Conservation (phyloP, 2,113 vertebrate genomes). For the Jacana jacana region DNA sequence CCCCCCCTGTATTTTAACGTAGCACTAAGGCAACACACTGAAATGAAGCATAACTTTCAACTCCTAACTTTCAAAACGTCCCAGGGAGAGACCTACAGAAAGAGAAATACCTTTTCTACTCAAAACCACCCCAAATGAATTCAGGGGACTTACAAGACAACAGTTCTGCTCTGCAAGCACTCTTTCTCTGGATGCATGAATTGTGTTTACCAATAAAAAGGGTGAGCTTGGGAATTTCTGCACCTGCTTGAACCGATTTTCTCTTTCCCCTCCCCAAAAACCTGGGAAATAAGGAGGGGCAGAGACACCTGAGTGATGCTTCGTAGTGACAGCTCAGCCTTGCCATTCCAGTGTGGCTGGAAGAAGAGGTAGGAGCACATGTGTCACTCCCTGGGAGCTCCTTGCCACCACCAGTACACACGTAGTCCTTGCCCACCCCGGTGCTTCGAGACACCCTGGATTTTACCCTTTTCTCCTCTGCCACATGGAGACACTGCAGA, state of each 20-base stretch:
- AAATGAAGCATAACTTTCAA: background rate
- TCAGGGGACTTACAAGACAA: background rate
- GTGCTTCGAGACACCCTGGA: background rate
- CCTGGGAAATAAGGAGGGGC: background rate
- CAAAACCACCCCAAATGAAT: background rate
- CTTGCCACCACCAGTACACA: background rate
- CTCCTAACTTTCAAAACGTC: background rate
- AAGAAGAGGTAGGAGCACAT: background rate
- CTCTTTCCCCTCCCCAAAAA: background rate
- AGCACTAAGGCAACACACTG: background rate
- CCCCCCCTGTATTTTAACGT: background rate
- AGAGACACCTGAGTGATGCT: background rate
- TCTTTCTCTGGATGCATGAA: background rate
- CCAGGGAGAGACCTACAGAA: background rate
- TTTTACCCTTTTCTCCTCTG: background rate
- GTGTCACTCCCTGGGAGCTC: background rate
- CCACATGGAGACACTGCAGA: background rate
- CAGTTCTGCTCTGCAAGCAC: background rate
- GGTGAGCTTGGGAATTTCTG: background rate
- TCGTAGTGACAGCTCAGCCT: conserved; percentile 1
- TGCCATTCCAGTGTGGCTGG: background rate
- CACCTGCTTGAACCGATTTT: background rate
- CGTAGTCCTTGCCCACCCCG: background rate
- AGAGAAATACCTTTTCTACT: background rate
- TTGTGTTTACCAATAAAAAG: background rate